Base-by-base conservation (phyloP, 2,888 invertebrate genomes). In the Ennomos erosarius region DNA sequence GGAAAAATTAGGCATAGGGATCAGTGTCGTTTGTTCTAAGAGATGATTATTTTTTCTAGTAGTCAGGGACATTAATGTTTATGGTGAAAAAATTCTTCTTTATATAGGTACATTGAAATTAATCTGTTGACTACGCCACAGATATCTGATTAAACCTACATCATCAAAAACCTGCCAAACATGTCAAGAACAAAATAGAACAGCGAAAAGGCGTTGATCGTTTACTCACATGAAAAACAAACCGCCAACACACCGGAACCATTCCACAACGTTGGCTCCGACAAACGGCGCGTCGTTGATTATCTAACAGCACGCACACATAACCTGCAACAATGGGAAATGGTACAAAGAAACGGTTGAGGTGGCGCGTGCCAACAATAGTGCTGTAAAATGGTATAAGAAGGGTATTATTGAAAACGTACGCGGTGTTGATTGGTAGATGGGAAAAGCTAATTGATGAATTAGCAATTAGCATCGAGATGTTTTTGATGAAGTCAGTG, bases 291-390 rank as follows among this genome's bases (percentile, higher is more conserved):
- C 70, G 71, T 75, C 70, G 75, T 72, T 75, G 79, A 78, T 89
- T 90, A 89, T 87, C 88, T 87, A 84, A 84, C 85, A 75, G 81
- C 80, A 82, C 84, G 82, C 83, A 81, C 84, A 85, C 87, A 84
- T 82, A 86, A 87, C 88, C 91, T 91, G 90, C 53, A 91, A 91
- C 90, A 91, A 90, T 74, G 66, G 67, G 64, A 65, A 55, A 60
- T 55, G 37, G 38, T 60, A 60, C 46, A 55, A 50, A 50, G 55
- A 55, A 70, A 67, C 58, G 67, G 67, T 67, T 59, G 58, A 59
- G 62, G 47, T 58, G 36, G 57, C 40, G 48, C 54, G 46, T 61
- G 53, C 59, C 54, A 56, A 52, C 57, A 40, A 58, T 36, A 33
- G 55, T 44, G 55, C 47, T 38, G 37, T 16, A 39, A 38, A 50